phyloP scores from a whole-genome alignment of 2,888 invertebrate genomes.

The Mystacides longicornis region DNA sequence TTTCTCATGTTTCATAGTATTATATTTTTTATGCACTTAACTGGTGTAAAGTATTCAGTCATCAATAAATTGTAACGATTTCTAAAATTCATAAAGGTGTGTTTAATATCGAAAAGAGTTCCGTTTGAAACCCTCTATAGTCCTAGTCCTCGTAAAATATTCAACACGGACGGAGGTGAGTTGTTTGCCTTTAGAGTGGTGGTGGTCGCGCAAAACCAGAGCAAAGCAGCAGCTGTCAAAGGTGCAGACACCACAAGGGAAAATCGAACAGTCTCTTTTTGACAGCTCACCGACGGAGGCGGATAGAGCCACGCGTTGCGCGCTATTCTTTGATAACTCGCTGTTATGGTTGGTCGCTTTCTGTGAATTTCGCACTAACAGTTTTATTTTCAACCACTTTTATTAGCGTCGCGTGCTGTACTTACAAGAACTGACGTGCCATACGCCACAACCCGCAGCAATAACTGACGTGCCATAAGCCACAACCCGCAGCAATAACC shows the following conservation, averaged over 20 bases:
- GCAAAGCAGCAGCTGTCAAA: constrained; percentile 10
- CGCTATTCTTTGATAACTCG: constrained; percentile 6
- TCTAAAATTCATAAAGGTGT: too few relatives aligned
- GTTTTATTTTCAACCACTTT: background rate
- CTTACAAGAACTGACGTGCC: too few relatives aligned
- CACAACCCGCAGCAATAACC: too few relatives aligned
- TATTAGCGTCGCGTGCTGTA: background rate
- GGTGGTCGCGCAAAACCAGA: constrained; percentile 16
- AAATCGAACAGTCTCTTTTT: constrained; percentile 24
- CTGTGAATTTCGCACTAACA: background rate
- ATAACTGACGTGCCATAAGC: too few relatives aligned
- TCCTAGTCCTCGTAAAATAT: background rate
- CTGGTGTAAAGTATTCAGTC: too few relatives aligned
- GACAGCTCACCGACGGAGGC: constrained; percentile 16
- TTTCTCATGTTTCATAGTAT: too few relatives aligned
- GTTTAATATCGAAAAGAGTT: background rate
- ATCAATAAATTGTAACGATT: too few relatives aligned
- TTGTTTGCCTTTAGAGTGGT: constrained; percentile 7
- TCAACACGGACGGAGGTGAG: too few relatives aligned
- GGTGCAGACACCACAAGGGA: constrained; percentile 6
- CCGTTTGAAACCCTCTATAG: background rate
- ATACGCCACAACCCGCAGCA: too few relatives aligned
- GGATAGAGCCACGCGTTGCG: constrained; percentile 9
- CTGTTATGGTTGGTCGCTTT: constrained; percentile 9
- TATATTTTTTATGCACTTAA: too few relatives aligned